Percentiles rank a stretch among this genome's conserved stretches.
Evolutionary conservation across 2,888 invertebrate genomes (phyloP).

Genomic region (Phalera bucephala): DNA sequence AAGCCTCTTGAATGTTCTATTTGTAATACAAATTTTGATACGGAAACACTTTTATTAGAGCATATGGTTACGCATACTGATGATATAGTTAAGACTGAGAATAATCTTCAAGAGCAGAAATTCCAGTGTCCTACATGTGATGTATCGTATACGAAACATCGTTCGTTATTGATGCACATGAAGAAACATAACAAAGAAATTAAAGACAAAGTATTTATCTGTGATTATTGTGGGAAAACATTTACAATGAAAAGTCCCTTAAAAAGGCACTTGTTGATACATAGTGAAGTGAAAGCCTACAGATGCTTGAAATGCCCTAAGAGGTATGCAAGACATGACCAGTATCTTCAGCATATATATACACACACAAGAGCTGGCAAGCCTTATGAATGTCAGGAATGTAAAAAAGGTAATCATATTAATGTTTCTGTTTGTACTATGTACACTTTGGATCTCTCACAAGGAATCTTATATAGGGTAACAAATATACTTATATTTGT

Average conservation of each 20-base stretch:
- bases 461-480: no score
- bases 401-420: slow-evolving; percentile 76
- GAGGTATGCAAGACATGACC: slow-evolving; percentile 81
- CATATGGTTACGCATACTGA: slow-evolving; percentile 27
- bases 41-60: slow-evolving; percentile 30
- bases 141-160: slow-evolving; percentile 74
- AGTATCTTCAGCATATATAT: slow-evolving; percentile 81
- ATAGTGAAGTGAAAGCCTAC: slow-evolving; percentile 74
- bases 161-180: slow-evolving; percentile 69
- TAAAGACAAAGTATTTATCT: slow-evolving; percentile 52
- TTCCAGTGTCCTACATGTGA: slow-evolving; percentile 78
- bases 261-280: slow-evolving; percentile 77
- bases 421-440: no score
- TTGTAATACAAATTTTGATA: slow-evolving; percentile 32
- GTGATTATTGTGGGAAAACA: slow-evolving; percentile 72
- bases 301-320: slow-evolving; percentile 83
- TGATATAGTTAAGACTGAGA: slow-evolving; percentile 40
- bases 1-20: slow-evolving; percentile 28
- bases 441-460: no score
- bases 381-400: slow-evolving; percentile 81
- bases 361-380: slow-evolving; percentile 83
- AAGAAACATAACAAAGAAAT: slow-evolving; percentile 54
- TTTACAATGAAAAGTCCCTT: slow-evolving; percentile 65
- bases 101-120: slow-evolving; percentile 24
- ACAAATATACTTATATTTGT: no score